These are phyloP conservation scores for Drosophila ambigua DNA, from an alignment of 1,140 invertebrate species.

Conservation along the genomic window DNA sequence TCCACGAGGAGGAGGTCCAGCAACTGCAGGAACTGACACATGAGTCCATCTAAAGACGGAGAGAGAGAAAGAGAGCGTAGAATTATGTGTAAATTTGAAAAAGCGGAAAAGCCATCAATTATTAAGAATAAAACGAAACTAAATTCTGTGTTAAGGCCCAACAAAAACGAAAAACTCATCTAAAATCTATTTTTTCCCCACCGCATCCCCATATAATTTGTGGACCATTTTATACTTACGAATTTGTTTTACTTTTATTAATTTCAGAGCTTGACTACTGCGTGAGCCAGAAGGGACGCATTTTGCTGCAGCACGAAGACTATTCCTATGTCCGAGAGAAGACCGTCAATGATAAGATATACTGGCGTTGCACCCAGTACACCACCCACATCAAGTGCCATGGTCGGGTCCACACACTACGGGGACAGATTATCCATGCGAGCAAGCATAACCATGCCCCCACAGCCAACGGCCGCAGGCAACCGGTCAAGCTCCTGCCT, in stretches of 20 bases:
- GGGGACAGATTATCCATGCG: conserved; percentile 57
- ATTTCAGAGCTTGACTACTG: conserved; percentile 56
- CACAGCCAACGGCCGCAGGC: conserved; percentile 26
- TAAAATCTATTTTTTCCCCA: not conserved
- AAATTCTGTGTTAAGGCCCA: conserved; percentile 35
- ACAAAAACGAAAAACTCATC: not conserved
- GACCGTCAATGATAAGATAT: conserved; percentile 62
- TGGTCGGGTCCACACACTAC: conserved; percentile 68
- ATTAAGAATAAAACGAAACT: conserved; percentile 49
- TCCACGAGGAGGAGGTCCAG: conserved; percentile 68
- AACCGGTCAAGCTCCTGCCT: conserved; percentile 2
- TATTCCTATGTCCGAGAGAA: conserved; percentile 79
- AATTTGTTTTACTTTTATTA: conserved; percentile 2
- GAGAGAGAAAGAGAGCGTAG: conserved; percentile 16
- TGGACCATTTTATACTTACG: not conserved
- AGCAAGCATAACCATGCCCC: conserved; percentile 67
- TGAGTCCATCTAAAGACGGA: conserved; percentile 35
- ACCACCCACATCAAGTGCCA: conserved; percentile 73
- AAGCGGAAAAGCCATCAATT: conserved; percentile 33
- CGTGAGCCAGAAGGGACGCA: conserved; percentile 76
- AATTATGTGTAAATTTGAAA: conserved; percentile 52
- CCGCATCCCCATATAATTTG: not conserved
- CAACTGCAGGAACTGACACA: conserved; percentile 55
- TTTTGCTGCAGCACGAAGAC: conserved; percentile 52
- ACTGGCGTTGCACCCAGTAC: conserved; percentile 81